phyloP scores from a whole-genome alignment of 1,140 invertebrate species.

The Apis dorsata region DNA sequence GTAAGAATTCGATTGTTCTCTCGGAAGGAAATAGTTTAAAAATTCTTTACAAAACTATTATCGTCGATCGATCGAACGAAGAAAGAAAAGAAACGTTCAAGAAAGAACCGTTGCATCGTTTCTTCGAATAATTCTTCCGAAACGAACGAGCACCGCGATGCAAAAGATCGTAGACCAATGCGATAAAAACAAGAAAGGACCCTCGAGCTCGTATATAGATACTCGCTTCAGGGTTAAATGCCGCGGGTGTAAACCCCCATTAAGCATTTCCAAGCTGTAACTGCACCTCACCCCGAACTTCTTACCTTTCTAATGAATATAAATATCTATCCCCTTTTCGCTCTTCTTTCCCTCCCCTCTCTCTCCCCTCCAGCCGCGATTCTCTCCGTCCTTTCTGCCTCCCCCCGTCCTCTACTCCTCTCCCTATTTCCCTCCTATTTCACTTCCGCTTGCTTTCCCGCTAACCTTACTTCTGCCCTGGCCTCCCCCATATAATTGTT shows the following conservation, averaged over 20 bases:
- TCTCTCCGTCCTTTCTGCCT: neutral
- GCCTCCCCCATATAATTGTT: slow-evolving; percentile 63
- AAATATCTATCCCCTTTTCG: slow-evolving; percentile 56
- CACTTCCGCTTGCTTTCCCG: neutral
- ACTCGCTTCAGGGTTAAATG: slow-evolving; percentile 33
- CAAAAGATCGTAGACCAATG: slow-evolving; percentile 30
- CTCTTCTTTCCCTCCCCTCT: neutral
- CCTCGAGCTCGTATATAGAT: slow-evolving; percentile 42
- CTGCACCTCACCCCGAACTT: slow-evolving; percentile 50
- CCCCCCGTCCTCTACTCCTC: too few relatives aligned
- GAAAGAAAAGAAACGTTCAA: too few relatives aligned
- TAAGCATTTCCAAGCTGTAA: slow-evolving; percentile 63
- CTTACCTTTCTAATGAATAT: slow-evolving; percentile 71
- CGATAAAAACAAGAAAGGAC: slow-evolving; percentile 25
- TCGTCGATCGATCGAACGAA: too few relatives aligned
- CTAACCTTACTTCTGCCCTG: slow-evolving; percentile 25
- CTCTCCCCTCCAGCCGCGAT: neutral
- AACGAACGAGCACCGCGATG: neutral
- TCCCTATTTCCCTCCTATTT: slow-evolving; percentile 27
- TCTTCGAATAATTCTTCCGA: too few relatives aligned
- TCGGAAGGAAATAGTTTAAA: too few relatives aligned
- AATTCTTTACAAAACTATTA: too few relatives aligned
- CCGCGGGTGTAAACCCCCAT: slow-evolving; percentile 57
- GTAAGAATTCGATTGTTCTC: too few relatives aligned
- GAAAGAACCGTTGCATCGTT: too few relatives aligned